Conservation (phyloP, 2,113 vertebrate species). For the Rhineura floridana region DNA sequence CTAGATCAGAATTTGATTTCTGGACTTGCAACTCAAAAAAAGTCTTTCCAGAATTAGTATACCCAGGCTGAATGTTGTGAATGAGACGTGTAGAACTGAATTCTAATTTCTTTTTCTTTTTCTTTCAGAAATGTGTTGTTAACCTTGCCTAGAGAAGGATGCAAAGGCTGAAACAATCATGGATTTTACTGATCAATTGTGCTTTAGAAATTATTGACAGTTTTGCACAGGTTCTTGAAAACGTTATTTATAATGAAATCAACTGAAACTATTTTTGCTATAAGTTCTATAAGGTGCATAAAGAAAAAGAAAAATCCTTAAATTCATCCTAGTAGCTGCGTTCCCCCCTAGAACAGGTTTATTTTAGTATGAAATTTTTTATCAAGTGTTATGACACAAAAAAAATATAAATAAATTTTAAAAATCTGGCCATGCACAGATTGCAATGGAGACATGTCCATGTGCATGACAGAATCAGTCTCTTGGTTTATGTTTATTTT, state of each 20-base stretch:
- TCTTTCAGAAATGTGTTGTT: constrained; percentile 78
- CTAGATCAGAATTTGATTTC: not conserved
- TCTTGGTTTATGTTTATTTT: constrained; percentile 82
- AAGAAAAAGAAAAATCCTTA: constrained; percentile 84
- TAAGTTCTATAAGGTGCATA: constrained; percentile 94
- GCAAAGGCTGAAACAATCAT: constrained; percentile 92
- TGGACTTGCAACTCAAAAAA: not conserved
- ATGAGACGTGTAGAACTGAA: constrained; percentile 27
- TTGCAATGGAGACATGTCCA: constrained; percentile 84
- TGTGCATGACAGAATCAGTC: constrained; percentile 88
- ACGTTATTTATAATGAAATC: constrained; percentile 93
- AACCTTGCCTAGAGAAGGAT: constrained; percentile 80
- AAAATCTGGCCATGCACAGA: constrained; percentile 83
- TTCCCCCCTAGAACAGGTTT: constrained; percentile 83
- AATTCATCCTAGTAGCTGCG: constrained; percentile 89
- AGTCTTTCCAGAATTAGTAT: not conserved
- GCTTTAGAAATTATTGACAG: constrained; percentile 91
- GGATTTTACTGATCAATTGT: constrained; percentile 92
- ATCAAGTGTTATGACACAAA: constrained; percentile 85
- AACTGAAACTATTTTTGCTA: constrained; percentile 95
- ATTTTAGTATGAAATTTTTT: constrained; percentile 99
- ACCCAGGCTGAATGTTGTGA: not conserved
- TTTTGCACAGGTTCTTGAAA: constrained; percentile 96
- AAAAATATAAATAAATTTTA: constrained; percentile 68
- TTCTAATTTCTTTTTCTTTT: constrained; percentile 61